Base-by-base conservation (phyloP, 2,888 invertebrate genomes). In the Lithophane semibrunnea region DNA sequence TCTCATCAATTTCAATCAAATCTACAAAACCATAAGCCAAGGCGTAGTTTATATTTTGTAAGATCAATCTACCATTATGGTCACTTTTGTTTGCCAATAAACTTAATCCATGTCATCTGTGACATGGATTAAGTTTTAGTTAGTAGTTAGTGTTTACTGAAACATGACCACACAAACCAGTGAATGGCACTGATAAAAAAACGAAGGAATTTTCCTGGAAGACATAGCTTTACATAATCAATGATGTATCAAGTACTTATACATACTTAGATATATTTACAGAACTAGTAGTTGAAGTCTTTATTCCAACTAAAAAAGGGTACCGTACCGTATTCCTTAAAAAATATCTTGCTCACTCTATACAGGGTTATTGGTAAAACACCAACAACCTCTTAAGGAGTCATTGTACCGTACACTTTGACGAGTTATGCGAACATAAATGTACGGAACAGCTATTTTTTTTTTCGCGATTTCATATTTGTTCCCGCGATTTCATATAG, bases 11-110 rank as follows among this genome's bases (percentile, higher is more conserved):
- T 82, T 66, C 47, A 66, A 66, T 52, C 44, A 60, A 75, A 44
- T 42, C 74, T 16, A 74, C 75, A 44, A 64, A 73, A 10, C 60
- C n/a, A 37, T 56, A 42, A 21, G 60, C 29, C 42, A 24, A 44
- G 49, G 60, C 52, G 37, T 54, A 47, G 49, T 60, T 47, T 64
- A 21, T 44, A 52, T 61, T 77, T 79, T 79, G 77, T 61, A 79
- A 83, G 37, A n/a, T 44, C 63, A 83, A 78, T 83, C 24, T n/a
- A 56, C 18, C 52, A 65, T 76, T 82, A 65, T 61, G 42, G 58
- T n/a, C 24, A 60, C 1, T 60, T 44, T 37, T 77, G n/a, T 49
- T 65, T 56, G 9, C 24, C 21, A 58, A 24, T 56, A 18, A 21
- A 10, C 21, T 24, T 42, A 9, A 24, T 21, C 24, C 10, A 21